Base-by-base conservation (phyloP, 2,797 vertebrate species). In the Pempheris klunzingeri region DNA sequence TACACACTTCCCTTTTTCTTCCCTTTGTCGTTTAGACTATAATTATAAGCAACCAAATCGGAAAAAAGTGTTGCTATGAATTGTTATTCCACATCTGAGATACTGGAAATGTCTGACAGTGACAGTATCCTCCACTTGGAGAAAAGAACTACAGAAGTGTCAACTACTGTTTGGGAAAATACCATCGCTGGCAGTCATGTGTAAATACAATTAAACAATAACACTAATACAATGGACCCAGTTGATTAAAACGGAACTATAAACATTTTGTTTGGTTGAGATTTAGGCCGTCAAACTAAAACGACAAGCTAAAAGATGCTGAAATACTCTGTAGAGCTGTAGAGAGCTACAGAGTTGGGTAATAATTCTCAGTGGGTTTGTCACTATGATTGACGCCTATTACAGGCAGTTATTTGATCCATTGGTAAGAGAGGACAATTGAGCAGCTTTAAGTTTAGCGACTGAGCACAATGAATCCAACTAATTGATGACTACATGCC, bases 1-100 rank as follows among this genome's bases (percentile, higher is more conserved):
- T 26, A 38, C 17, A 0, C 0, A 4, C 6, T 22, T 52, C 10
- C 36, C 36, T 41, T 0, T 49, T 36, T n/a, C n/a, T n/a, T n/a
- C n/a, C n/a, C n/a, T n/a, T n/a, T 32, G 28, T 11, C 17, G 15
- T 15, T 41, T 41, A 41, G 39, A 41, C 15, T 6, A 2, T 32
- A 30, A 53, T 30, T 30, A 17, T 4, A 30, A 53, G 50, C 4
- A 10, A 30, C 3, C 12, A 20, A n/a, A n/a, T n/a, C n/a, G n/a
- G n/a, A n/a, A n/a, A n/a, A n/a, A n/a, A n/a, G n/a, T n/a, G n/a
- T n/a, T n/a, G n/a, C n/a, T n/a, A n/a, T n/a, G n/a, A n/a, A n/a
- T n/a, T 52, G 7, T 47, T 11, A 47, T 47, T n/a, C n/a, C n/a
- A 47, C 4, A n/a, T 47, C 3, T 3, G 44, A 10, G 4, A 22